Conservation (phyloP, 2,113 vertebrate species). For the Ramphastos sulfuratus region DNA sequence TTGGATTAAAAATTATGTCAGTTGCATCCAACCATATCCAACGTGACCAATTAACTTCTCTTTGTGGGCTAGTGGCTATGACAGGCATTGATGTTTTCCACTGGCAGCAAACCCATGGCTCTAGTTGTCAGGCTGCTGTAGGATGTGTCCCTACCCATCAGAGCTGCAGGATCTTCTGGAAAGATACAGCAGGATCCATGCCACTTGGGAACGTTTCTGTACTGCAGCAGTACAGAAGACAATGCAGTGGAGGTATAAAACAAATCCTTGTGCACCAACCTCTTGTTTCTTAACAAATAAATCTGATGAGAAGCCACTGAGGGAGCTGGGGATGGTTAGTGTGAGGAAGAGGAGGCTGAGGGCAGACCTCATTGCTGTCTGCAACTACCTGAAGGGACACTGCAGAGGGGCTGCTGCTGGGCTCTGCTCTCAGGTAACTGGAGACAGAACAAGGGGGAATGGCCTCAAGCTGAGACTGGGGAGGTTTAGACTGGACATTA, state of each 20-base stretch:
- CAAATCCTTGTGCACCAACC: neutral
- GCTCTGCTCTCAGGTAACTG: too few relatives aligned
- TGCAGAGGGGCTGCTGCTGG: too few relatives aligned
- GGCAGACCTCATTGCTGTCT: too few relatives aligned
- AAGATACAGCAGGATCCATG: neutral
- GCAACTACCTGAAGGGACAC: too few relatives aligned
- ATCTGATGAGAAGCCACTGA: too few relatives aligned
- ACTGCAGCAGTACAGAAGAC: neutral
- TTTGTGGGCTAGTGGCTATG: neutral
- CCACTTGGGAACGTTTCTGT: neutral
- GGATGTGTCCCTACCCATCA: neutral
- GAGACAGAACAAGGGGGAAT: too few relatives aligned
- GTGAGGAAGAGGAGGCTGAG: too few relatives aligned
- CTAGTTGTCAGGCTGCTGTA: neutral
- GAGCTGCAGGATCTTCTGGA: neutral
- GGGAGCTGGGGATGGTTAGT: too few relatives aligned
- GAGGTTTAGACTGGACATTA: too few relatives aligned
- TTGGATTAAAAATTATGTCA: neutral
- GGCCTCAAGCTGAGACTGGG: too few relatives aligned
- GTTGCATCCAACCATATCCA: neutral
- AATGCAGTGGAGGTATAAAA: neutral
- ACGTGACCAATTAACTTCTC: neutral
- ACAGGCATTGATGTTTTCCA: neutral
- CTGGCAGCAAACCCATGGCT: neutral
- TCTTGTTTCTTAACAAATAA: neutral